Conservation (phyloP, 1,140 invertebrate species). For the Brachionus sp. region DNA sequence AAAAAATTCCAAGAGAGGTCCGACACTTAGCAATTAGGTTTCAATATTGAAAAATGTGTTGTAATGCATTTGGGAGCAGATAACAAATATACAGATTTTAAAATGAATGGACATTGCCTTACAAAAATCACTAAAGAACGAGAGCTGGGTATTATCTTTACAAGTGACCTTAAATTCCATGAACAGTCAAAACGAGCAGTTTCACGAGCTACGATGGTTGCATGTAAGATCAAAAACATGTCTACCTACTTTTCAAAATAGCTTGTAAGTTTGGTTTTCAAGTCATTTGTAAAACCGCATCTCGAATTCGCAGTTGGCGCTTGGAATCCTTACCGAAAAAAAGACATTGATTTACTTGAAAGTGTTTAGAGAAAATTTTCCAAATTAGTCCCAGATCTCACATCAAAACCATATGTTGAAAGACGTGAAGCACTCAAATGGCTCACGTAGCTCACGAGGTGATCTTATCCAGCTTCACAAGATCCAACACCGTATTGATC, state of each 20-base stretch:
- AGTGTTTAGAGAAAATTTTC: conserved; percentile 3
- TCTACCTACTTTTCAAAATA: neutral
- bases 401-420: neutral
- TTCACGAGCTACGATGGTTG: neutral
- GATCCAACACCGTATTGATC: neutral
- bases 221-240: neutral
- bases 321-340: conserved; percentile 9
- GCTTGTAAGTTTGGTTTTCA: neutral
- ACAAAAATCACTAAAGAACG: no score
- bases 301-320: neutral
- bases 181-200: neutral
- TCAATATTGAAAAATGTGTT: conserved; percentile 1
- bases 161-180: neutral
- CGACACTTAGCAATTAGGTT: neutral
- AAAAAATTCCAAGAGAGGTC: conserved; percentile 8
- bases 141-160: neutral
- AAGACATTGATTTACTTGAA: neutral
- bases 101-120: no score
- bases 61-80: conserved; percentile 18
- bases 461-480: no score
- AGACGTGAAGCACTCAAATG: neutral
- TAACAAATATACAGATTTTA: neutral
- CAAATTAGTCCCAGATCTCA: neutral
- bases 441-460: neutral
- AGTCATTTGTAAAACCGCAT: conserved; percentile 1